Evolutionary conservation across 2,113 vertebrate species (phyloP).

Genomic region (Hoplias malabaricus): DNA sequence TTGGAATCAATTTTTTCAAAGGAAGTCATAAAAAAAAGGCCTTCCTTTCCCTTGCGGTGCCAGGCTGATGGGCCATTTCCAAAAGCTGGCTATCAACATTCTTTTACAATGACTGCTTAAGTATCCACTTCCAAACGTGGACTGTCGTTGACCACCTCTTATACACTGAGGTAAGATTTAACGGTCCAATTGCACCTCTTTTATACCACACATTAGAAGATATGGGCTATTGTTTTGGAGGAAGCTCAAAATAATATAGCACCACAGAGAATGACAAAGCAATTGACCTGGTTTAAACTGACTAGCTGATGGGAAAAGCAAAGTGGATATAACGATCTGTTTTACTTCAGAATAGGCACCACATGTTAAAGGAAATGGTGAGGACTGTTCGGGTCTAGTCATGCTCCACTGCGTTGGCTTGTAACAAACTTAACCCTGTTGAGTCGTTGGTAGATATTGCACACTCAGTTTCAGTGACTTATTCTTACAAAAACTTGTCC

Average conservation of each 20-base stretch:
- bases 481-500: not conserved
- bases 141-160: conserved; percentile 52
- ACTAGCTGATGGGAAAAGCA: conserved; percentile 70
- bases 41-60: conserved; percentile 47
- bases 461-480: conserved; percentile 29
- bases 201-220: conserved; percentile 64
- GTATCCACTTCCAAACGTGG: conserved; percentile 48
- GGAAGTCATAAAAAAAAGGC: conserved; percentile 77
- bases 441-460: conserved; percentile 45
- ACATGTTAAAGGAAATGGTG: conserved; percentile 56
- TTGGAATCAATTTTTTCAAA: conserved; percentile 72
- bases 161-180: conserved; percentile 56
- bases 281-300: conserved; percentile 59
- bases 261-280: conserved; percentile 63
- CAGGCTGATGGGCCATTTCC: conserved; percentile 68
- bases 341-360: conserved; percentile 51
- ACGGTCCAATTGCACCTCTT: conserved; percentile 65
- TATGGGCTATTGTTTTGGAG: conserved; percentile 67
- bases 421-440: conserved; percentile 61
- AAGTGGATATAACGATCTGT: conserved; percentile 55
- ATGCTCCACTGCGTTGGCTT: conserved; percentile 62
- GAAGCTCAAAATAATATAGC: conserved; percentile 59
- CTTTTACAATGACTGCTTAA: conserved; percentile 63
- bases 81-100: conserved; percentile 60
- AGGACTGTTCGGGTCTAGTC: conserved; percentile 53